Evolutionary conservation across 2,797 vertebrate genomes (phyloP).

Genomic region (Paguma larvata): DNA sequence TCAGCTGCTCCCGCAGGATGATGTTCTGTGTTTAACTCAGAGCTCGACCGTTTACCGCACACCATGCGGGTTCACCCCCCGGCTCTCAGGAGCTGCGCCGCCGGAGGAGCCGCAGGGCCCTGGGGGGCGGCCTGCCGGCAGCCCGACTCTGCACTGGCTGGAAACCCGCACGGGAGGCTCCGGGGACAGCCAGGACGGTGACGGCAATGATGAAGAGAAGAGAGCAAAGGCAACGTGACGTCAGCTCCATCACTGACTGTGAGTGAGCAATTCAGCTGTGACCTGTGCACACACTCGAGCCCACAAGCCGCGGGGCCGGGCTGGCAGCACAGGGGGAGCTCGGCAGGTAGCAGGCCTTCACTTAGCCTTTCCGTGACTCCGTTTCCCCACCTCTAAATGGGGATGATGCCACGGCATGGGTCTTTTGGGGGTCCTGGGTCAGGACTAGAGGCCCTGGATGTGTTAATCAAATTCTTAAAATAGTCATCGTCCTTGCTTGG

Average conservation of each 20-base stretch:
- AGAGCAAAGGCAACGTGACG: not conserved
- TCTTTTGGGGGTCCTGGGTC: not conserved
- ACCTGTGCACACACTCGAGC: not conserved
- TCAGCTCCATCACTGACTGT: fast-evolving
- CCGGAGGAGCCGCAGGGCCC: too few relatives aligned
- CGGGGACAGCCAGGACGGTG: fast-evolving
- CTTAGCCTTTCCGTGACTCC: not conserved
- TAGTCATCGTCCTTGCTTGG: fast-evolving
- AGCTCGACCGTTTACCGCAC: conserved; percentile 67
- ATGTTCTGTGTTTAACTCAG: conserved; percentile 81
- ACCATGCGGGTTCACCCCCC: not conserved
- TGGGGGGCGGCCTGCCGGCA: too few relatives aligned
- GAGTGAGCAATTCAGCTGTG: fast-evolving
- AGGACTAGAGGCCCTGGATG: fast-evolving
- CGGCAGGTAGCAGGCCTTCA: not conserved
- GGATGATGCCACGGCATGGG: fast-evolving
- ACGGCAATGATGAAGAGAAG: not conserved
- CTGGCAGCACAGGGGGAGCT: fast-evolving
- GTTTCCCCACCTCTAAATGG: not conserved
- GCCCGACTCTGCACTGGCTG: not conserved
- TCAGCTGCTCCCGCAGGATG: conserved; percentile 73
- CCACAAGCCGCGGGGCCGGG: fast-evolving
- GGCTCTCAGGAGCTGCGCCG: too few relatives aligned
- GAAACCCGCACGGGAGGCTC: not conserved
- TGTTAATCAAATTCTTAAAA: not conserved